Conservation (phyloP, 2,113 vertebrate species). For the Lynx canadensis region DNA sequence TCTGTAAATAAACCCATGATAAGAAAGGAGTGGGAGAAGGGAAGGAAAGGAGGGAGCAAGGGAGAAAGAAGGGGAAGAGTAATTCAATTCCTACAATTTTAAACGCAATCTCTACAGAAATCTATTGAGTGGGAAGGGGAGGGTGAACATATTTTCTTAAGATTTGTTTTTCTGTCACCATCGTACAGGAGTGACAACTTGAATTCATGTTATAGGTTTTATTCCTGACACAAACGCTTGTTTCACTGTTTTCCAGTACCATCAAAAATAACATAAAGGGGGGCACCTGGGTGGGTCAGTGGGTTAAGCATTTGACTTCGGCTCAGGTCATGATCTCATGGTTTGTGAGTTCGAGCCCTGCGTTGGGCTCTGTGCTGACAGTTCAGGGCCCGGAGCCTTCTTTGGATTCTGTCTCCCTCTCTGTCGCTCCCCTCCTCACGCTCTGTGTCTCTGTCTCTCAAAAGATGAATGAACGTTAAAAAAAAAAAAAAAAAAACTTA, state of each 20-base stretch:
- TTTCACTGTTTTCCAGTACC: slow-evolving; percentile 18
- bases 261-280: slow-evolving; percentile 2
- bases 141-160: not conserved
- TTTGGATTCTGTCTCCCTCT: no score
- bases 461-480: no score
- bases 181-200: not conserved
- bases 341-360: no score
- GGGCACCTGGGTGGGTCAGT: no score
- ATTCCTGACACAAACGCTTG: slow-evolving; percentile 12
- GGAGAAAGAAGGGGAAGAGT: not conserved
- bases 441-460: no score
- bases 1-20: slow-evolving; percentile 22
- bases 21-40: not conserved
- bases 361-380: no score
- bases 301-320: no score
- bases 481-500: not conserved
- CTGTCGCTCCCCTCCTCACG: no score
- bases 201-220: not conserved
- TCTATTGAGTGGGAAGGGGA: not conserved
- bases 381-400: no score
- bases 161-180: not conserved
- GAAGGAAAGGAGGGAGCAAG: not conserved
- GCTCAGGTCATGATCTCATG: no score
- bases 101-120: not conserved
- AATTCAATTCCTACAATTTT: not conserved